Evolutionary conservation across 2,888 invertebrate genomes (phyloP).

Genomic region (Thymelicus acteon): DNA sequence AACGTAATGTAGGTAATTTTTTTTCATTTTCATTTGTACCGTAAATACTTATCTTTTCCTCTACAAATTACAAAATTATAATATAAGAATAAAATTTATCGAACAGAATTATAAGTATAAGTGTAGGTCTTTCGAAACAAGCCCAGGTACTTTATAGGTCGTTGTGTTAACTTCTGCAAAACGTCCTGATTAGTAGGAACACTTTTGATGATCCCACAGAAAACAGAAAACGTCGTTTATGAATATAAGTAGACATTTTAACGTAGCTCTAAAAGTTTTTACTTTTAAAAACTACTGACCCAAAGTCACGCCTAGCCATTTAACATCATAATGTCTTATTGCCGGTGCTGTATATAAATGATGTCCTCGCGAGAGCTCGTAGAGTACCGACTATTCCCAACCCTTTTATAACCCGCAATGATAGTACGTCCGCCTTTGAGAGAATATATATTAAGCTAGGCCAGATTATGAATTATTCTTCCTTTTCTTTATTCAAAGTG

Average conservation of each 20-base stretch:
- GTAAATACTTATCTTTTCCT: too few species aligned
- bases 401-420: conserved; percentile 18
- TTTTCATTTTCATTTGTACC: too few species aligned
- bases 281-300: not conserved
- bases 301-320: not conserved
- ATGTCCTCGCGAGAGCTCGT: not conserved
- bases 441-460: conserved; percentile 8
- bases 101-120: too few species aligned
- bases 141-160: too few species aligned
- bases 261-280: too few species aligned
- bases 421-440: conserved; percentile 6
- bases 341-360: conserved; percentile 16
- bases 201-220: too few species aligned
- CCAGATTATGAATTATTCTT: conserved; percentile 19
- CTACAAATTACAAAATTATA: too few species aligned
- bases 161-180: too few species aligned
- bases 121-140: too few species aligned
- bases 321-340: not conserved
- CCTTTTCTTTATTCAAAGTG: conserved; percentile 4
- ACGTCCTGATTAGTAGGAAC: not conserved
- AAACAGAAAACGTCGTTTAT: not conserved
- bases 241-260: too few species aligned
- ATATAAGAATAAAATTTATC: too few species aligned
- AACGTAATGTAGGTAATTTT: too few species aligned
- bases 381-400: conserved; percentile 1